phyloP scores from a whole-genome alignment of 2,888 invertebrate genomes.

The Ametastegia equiseti region DNA sequence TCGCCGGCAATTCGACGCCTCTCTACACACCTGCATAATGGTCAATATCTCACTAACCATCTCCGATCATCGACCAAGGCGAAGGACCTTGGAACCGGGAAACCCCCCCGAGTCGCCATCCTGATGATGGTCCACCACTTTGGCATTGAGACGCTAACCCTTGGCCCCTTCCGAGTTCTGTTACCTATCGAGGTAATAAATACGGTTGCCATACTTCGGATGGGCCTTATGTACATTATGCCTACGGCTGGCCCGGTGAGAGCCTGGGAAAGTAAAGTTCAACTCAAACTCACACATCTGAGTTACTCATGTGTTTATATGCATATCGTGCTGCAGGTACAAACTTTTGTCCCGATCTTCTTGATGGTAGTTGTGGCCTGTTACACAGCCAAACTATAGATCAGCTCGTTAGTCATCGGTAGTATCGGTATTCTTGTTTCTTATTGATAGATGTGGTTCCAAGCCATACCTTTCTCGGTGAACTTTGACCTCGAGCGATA shows the following conservation, averaged over 20 bases:
- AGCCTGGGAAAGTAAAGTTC: constrained; percentile 50
- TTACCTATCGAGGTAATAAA: constrained; percentile 30
- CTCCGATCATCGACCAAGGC: background rate
- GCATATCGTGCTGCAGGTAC: constrained; percentile 9
- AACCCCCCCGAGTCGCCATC: background rate
- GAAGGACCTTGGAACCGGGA: background rate
- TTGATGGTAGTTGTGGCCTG: background rate
- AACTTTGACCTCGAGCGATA: constrained; percentile 4
- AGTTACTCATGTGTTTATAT: background rate
- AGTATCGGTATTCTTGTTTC: too few relatives aligned
- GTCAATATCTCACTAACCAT: constrained; percentile 2
- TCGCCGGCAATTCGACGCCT: constrained; percentile 16
- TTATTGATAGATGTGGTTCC: background rate
- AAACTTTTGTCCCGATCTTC: background rate
- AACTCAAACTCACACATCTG: constrained; percentile 1
- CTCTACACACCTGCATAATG: constrained; percentile 14
- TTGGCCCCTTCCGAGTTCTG: constrained; percentile 49
- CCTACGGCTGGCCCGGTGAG: constrained; percentile 22
- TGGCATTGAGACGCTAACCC: constrained; percentile 61
- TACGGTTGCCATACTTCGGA: constrained; percentile 15
- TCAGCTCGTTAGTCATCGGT: background rate
- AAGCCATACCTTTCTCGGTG: background rate
- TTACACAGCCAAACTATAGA: background rate
- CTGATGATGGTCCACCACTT: background rate
- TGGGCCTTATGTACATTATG: background rate